Conservation (phyloP, 1,140 invertebrate genomes). For the Dendrolimus punctatus region DNA sequence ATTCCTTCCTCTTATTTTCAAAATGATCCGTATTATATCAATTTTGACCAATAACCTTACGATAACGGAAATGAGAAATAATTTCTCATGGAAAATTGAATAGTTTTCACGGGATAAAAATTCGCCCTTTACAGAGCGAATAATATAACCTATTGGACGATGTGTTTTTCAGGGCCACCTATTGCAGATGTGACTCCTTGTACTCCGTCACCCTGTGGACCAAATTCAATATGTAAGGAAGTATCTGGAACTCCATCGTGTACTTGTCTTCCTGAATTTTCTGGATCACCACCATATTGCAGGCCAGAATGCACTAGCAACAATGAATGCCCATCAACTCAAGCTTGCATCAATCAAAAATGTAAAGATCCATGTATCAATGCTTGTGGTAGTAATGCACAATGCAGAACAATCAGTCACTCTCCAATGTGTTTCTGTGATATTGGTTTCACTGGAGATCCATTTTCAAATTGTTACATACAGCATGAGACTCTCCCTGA, state of each 20-base stretch:
- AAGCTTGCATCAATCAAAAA: slow-evolving; percentile 81
- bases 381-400: slow-evolving; percentile 79
- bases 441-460: slow-evolving; percentile 73
- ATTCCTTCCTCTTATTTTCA: no score
- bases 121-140: no score
- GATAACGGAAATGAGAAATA: no score
- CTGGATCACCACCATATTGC: slow-evolving; percentile 81
- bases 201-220: slow-evolving; percentile 79
- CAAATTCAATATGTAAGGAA: slow-evolving; percentile 82
- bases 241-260: slow-evolving; percentile 74
- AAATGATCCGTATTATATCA: no score
- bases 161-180: slow-evolving; percentile 47
- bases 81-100: no score
- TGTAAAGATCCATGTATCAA: slow-evolving; percentile 82
- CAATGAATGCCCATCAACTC: slow-evolving; percentile 79
- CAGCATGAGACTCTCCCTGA: slow-evolving; percentile 29
- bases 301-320: slow-evolving; percentile 81
- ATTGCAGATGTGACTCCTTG: slow-evolving; percentile 73
- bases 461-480: slow-evolving; percentile 73
- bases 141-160: no score
- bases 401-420: slow-evolving; percentile 79
- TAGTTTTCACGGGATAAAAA: no score
- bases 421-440: slow-evolving; percentile 79
- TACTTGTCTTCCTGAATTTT: slow-evolving; percentile 76
- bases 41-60: no score